phyloP scores from a whole-genome alignment of 2,797 vertebrate genomes.

The Cyclura pinguis region DNA sequence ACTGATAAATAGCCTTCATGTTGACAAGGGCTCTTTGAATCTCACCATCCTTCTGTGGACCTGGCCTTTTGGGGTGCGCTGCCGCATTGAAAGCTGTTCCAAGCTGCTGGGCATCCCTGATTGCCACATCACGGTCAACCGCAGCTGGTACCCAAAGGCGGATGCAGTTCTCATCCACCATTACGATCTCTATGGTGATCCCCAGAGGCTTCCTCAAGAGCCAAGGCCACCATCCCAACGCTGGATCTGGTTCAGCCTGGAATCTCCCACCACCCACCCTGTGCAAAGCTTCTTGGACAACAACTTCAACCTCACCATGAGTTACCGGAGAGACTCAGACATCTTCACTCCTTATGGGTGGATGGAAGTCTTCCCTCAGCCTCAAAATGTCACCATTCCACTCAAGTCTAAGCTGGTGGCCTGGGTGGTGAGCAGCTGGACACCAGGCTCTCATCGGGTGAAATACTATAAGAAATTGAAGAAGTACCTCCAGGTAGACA shows the following conservation, averaged over 20 bases:
- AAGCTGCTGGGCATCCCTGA: not conserved
- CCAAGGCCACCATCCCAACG: slow-evolving; percentile 45
- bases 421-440: slow-evolving; percentile 74
- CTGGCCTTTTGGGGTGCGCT: slow-evolving; percentile 62
- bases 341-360: slow-evolving; percentile 71
- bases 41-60: slow-evolving; percentile 71
- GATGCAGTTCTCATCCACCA: slow-evolving; percentile 67
- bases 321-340: slow-evolving; percentile 68
- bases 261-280: slow-evolving; percentile 56
- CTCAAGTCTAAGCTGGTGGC: slow-evolving; percentile 70
- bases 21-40: accelerated
- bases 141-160: slow-evolving; percentile 7
- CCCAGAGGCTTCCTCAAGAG: not conserved
- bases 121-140: slow-evolving; percentile 56
- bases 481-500: slow-evolving; percentile 36
- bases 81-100: not conserved
- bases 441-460: not conserved
- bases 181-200: not conserved
- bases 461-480: slow-evolving; percentile 59
- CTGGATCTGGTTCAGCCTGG: slow-evolving; percentile 77
- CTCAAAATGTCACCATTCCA: slow-evolving; percentile 27
- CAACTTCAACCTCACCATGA: slow-evolving; percentile 74
- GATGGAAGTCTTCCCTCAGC: slow-evolving; percentile 38
- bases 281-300: slow-evolving; percentile 32
- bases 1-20: accelerated